Conservation (phyloP, 2,113 vertebrate genomes). For the Brienomyrus brachyistius region DNA sequence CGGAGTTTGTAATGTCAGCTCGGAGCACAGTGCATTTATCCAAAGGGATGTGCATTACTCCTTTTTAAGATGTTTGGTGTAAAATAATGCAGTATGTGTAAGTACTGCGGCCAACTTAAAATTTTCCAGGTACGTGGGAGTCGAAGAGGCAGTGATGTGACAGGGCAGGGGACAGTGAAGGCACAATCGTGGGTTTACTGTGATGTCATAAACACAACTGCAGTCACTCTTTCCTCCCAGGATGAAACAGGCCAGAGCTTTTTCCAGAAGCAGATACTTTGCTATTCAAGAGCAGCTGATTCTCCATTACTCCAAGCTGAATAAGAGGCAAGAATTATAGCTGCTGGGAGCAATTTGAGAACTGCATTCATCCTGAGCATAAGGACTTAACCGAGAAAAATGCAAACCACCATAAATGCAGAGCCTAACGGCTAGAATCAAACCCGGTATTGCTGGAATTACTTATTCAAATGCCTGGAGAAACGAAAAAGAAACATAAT, state of each 20-base stretch:
- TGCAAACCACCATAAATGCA: neutral
- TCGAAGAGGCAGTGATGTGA: neutral
- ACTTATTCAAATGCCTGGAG: neutral
- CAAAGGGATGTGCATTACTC: neutral
- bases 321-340: neutral
- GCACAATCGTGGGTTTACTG: neutral
- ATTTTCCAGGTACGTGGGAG: neutral
- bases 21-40: neutral
- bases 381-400: neutral
- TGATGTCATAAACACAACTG: neutral
- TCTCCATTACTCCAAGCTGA: neutral
- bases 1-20: neutral
- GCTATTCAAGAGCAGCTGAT: neutral
- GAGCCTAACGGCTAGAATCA: neutral
- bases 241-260: neutral
- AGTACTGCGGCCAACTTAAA: neutral
- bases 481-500: neutral
- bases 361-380: neutral
- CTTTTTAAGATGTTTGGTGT: neutral
- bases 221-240: neutral
- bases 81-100: neutral
- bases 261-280: neutral
- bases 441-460: neutral
- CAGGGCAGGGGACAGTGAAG: neutral
- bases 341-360: slow-evolving; percentile 2